These are phyloP conservation scores for Tauraco hartlaubi DNA, from an alignment of 2,797 vertebrate genomes.

Conservation along the genomic window DNA sequence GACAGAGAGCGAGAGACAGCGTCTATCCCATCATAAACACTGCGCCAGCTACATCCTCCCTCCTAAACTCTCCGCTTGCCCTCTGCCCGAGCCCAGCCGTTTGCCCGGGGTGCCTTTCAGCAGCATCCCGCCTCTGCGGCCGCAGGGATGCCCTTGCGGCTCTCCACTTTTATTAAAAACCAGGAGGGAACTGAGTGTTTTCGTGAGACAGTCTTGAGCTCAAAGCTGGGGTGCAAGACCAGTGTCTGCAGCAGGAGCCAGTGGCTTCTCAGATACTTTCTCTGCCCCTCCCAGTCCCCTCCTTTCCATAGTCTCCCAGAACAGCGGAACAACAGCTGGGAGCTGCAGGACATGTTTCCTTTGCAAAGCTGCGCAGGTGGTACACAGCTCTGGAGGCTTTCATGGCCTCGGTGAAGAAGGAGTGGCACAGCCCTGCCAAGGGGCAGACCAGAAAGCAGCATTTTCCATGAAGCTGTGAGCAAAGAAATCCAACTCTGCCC, in stretches of 20 bases:
- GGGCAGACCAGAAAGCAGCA: background rate
- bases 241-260: background rate
- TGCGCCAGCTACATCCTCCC: background rate
- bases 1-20: background rate
- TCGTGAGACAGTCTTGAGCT: background rate
- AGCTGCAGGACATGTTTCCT: background rate
- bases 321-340: background rate
- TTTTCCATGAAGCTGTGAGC: background rate
- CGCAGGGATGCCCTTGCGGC: background rate
- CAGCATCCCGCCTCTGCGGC: background rate
- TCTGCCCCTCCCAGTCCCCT: fast-evolving
- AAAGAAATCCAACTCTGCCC: background rate
- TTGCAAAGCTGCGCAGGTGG: background rate
- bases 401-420: background rate
- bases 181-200: background rate
- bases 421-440: fast-evolving
- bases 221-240: background rate
- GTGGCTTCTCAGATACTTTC: background rate
- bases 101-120: background rate
- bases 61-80: background rate
- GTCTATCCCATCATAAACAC: background rate
- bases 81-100: background rate
- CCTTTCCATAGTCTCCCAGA: background rate
- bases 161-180: background rate
- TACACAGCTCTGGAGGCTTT: background rate